These are phyloP conservation scores for Varecia variegata DNA, from an alignment of 2,797 vertebrate genomes.

Conservation along the genomic window DNA sequence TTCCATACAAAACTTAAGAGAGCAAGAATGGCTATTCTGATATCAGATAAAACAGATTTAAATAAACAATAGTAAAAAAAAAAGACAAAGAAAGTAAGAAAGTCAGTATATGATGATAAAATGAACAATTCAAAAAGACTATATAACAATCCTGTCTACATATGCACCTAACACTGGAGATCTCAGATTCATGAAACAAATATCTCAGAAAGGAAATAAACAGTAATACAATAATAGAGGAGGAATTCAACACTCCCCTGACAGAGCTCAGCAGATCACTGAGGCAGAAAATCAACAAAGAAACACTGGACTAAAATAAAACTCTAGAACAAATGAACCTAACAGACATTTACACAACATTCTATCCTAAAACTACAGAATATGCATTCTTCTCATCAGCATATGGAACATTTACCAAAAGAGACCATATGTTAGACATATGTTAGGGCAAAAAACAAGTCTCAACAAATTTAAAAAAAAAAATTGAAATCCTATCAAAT, in stretches of 20 bases:
- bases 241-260: too few relatives aligned
- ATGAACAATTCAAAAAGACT: background rate
- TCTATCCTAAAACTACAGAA: background rate
- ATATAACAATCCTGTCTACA: background rate
- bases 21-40: too few relatives aligned
- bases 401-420: background rate
- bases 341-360: background rate
- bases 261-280: too few relatives aligned
- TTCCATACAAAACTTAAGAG: too few relatives aligned
- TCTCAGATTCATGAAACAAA: background rate
- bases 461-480: background rate
- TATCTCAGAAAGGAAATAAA: background rate
- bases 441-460: background rate
- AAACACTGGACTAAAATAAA: background rate
- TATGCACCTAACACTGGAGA: background rate
- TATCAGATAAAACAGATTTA: too few relatives aligned
- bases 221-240: too few relatives aligned
- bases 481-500: background rate
- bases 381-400: background rate
- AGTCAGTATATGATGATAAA: background rate
- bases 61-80: background rate
- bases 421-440: background rate
- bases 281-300: background rate
- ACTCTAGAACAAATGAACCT: background rate
- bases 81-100: background rate